These are phyloP conservation scores for Drosophila stalkeri DNA, from an alignment of 2,888 invertebrate genomes.

Conservation along the genomic window DNA sequence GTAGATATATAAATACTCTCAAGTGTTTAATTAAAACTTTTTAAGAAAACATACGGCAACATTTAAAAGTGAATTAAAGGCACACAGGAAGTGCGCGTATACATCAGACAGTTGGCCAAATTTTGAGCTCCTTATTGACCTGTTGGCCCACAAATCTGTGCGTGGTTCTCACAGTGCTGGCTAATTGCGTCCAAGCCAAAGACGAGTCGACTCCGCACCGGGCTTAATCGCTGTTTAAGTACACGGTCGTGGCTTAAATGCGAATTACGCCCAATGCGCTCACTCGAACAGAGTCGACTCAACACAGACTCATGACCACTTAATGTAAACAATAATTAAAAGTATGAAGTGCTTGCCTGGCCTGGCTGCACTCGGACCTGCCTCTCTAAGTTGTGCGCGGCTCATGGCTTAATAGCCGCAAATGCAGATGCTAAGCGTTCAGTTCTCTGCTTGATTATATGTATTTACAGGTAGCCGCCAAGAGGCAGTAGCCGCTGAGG, in stretches of 20 bases:
- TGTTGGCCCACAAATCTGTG: conserved; percentile 70
- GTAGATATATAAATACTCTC: conserved; percentile 6
- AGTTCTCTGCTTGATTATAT: conserved; percentile 57
- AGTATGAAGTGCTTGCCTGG: conserved; percentile 48
- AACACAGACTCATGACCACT: conserved; percentile 75
- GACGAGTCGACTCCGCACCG: conserved; percentile 16
- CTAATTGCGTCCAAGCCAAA: conserved; percentile 60
- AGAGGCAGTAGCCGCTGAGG: conserved; percentile 7
- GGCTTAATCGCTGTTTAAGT: conserved; percentile 81
- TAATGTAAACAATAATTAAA: conserved; percentile 82
- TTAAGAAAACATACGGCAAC: conserved; percentile 40
- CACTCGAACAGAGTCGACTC: conserved; percentile 37
- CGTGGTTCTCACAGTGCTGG: conserved; percentile 67
- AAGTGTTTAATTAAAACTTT: conserved; percentile 75
- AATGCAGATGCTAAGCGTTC: conserved; percentile 61
- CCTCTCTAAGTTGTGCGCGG: conserved; percentile 28
- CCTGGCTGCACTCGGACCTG: conserved; percentile 25
- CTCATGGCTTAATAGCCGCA: conserved; percentile 75
- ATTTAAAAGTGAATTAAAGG: conserved; percentile 74
- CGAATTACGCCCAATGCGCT: conserved; percentile 79
- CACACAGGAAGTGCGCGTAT: conserved; percentile 60
- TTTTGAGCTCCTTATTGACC: conserved; percentile 55
- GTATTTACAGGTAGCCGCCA: conserved; percentile 31
- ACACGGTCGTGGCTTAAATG: conserved; percentile 74
- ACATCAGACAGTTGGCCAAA: conserved; percentile 20